Conservation (phyloP, 2,113 vertebrate genomes). For the Phrynosoma platyrhinos region DNA sequence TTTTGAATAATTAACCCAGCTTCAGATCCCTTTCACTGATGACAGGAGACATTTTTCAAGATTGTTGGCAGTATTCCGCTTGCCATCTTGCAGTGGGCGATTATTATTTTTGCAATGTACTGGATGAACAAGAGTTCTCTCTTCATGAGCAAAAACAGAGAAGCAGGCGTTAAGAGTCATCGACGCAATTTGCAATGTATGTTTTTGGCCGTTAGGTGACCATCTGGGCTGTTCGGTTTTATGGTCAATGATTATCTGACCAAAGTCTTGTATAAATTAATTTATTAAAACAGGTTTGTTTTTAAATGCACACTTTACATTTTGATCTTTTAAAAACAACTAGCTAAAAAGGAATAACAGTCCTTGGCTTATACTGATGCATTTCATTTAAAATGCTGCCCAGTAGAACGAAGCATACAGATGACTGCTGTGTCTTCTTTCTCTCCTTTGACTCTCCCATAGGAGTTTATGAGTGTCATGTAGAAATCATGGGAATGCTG, state of each 20-base stretch:
- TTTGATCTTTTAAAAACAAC: background rate
- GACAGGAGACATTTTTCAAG: constrained; percentile 12
- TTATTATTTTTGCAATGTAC: background rate
- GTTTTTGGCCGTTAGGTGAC: background rate
- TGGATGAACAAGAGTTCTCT: background rate
- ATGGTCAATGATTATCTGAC: background rate
- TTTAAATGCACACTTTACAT: background rate
- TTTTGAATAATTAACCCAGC: constrained; percentile 16
- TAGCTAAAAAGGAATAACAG: background rate
- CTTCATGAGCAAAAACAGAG: background rate
- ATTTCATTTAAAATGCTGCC: background rate
- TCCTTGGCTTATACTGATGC: background rate
- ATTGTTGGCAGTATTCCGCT: background rate
- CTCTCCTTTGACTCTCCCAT: background rate
- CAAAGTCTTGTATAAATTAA: background rate
- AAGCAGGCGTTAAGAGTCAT: background rate
- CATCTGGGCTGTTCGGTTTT: background rate
- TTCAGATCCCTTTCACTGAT: background rate
- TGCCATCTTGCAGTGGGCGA: background rate
- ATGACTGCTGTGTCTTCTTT: background rate
- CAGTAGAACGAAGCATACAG: fast-evolving
- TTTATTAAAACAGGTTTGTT: background rate
- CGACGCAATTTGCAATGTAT: background rate
- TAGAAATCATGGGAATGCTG: too few relatives aligned
- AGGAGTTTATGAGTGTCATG: too few relatives aligned